Percentiles rank a stretch among this genome's conserved stretches.
These are phyloP conservation scores for Rachycentron canadum DNA, from an alignment of 2,797 vertebrate species.

Conservation along the genomic window DNA sequence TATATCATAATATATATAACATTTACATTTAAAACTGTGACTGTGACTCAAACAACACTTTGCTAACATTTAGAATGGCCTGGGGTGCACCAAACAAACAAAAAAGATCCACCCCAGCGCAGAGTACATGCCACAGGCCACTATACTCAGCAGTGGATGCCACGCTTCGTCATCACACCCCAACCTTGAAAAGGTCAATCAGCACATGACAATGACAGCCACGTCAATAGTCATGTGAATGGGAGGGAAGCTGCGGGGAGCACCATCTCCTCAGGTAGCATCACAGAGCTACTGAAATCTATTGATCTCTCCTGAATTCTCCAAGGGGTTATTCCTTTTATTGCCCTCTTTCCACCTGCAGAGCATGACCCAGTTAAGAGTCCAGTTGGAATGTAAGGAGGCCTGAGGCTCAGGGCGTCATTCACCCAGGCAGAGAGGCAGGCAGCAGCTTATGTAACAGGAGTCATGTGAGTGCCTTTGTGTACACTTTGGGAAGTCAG, in stretches of 20 bases:
- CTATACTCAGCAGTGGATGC: slow-evolving; percentile 12
- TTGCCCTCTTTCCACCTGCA: slow-evolving; percentile 54
- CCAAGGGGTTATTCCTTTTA: slow-evolving; percentile 26
- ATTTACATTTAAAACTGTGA: slow-evolving; percentile 9
- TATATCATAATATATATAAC: slow-evolving; percentile 1
- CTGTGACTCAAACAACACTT: slow-evolving; percentile 28
- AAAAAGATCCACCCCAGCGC: slow-evolving; percentile 8
- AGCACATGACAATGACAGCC: slow-evolving; percentile 9
- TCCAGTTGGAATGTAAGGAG: slow-evolving; percentile 66
- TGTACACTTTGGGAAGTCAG: slow-evolving; percentile 71
- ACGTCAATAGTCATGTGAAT: slow-evolving; percentile 13
- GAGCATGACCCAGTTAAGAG: slow-evolving; percentile 68
- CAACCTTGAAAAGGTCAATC: slow-evolving; percentile 15
- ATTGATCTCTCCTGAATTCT: slow-evolving; percentile 23
- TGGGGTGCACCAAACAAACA: slow-evolving; percentile 7
- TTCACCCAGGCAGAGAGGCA: slow-evolving; percentile 43
- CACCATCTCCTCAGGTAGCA: slow-evolving; percentile 23
- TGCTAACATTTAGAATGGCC: slow-evolving; percentile 35
- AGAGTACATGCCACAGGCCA: slow-evolving; percentile 3
- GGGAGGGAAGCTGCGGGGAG: slow-evolving; percentile 8
- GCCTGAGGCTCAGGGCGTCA: slow-evolving; percentile 50
- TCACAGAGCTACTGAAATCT: slow-evolving; percentile 14
- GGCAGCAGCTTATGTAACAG: slow-evolving; percentile 79
- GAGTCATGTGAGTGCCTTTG: slow-evolving; percentile 79
- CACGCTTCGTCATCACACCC: background rate